Percentiles rank a stretch among this genome's conserved stretches.
Conservation (phyloP, 2,113 vertebrate genomes). For the Perca fluviatilis region DNA sequence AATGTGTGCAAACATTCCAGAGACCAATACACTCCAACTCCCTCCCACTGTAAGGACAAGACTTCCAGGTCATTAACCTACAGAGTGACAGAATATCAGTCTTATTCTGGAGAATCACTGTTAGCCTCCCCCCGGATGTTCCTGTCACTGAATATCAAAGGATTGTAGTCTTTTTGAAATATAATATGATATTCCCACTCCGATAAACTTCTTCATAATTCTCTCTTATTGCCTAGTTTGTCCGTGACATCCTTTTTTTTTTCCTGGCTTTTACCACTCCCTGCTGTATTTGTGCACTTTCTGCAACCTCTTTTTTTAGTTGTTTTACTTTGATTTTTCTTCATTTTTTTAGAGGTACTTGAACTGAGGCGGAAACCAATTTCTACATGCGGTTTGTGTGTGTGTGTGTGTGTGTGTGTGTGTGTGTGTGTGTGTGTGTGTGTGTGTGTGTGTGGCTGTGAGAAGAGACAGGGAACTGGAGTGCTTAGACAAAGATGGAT, state of each 20-base stretch:
- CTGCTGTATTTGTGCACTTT: slow-evolving; percentile 68
- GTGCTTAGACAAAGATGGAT: slow-evolving; percentile 77
- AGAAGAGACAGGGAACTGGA: slow-evolving; percentile 79
- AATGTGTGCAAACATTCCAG: slow-evolving; percentile 84
- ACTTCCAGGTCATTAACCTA: slow-evolving; percentile 76
- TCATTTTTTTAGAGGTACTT: slow-evolving; percentile 54
- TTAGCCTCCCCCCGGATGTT: slow-evolving; percentile 74
- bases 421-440: slow-evolving; percentile 38
- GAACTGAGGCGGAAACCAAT: slow-evolving; percentile 59
- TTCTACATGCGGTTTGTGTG: slow-evolving; percentile 30
- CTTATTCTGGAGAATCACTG: slow-evolving; percentile 51
- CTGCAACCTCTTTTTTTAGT: slow-evolving; percentile 62
- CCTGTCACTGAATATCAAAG: slow-evolving; percentile 78
- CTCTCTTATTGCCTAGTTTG: slow-evolving; percentile 72
- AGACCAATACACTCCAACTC: slow-evolving; percentile 87
- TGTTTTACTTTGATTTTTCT: slow-evolving; percentile 65
- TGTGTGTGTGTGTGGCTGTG: slow-evolving; percentile 62
- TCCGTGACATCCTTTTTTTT: slow-evolving; percentile 57
- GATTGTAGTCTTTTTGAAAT: slow-evolving; percentile 65
- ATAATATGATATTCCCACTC: slow-evolving; percentile 72
- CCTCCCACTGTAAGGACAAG: slow-evolving; percentile 80
- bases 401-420: slow-evolving; percentile 26
- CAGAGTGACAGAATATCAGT: slow-evolving; percentile 62
- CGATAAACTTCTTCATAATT: slow-evolving; percentile 77
- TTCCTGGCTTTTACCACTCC: slow-evolving; percentile 49